Conservation (phyloP, 2,797 vertebrate genomes). For the Xyrichtys novacula region DNA sequence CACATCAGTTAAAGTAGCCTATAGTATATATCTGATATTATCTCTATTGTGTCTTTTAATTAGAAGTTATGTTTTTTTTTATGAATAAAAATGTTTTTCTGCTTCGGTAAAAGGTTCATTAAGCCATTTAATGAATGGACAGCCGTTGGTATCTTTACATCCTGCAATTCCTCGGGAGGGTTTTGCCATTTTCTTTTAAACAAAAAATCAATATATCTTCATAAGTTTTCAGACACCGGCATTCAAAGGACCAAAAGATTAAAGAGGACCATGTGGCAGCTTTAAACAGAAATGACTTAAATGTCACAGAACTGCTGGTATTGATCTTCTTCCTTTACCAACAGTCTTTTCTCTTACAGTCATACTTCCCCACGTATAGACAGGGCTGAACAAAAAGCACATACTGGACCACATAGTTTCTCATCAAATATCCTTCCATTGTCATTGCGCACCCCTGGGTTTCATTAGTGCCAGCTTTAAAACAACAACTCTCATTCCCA, state of each 20-base stretch:
- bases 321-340: background rate
- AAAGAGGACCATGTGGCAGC: constrained; percentile 16
- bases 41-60: background rate
- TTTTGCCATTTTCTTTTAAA: background rate
- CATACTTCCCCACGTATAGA: constrained; percentile 3
- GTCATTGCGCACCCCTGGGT: constrained; percentile 73
- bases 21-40: too few relatives aligned
- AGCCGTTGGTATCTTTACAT: constrained; percentile 4
- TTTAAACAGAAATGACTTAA: constrained; percentile 12
- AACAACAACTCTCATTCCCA: constrained; percentile 74
- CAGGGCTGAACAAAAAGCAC: constrained; percentile 41
- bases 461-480: constrained; percentile 80
- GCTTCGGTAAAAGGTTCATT: too few relatives aligned
- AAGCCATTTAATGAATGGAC: background rate
- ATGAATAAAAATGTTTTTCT: background rate
- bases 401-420: constrained; percentile 49
- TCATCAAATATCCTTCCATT: constrained; percentile 70
- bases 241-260: constrained; percentile 4
- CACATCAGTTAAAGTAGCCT: background rate
- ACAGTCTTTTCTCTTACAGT: background rate
- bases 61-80: too few relatives aligned
- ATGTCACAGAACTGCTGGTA: constrained; percentile 12
- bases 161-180: background rate
- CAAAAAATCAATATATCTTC: background rate
- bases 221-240: background rate